Conservation (phyloP, 2,113 vertebrate species). For the Sisor rabdophorus region DNA sequence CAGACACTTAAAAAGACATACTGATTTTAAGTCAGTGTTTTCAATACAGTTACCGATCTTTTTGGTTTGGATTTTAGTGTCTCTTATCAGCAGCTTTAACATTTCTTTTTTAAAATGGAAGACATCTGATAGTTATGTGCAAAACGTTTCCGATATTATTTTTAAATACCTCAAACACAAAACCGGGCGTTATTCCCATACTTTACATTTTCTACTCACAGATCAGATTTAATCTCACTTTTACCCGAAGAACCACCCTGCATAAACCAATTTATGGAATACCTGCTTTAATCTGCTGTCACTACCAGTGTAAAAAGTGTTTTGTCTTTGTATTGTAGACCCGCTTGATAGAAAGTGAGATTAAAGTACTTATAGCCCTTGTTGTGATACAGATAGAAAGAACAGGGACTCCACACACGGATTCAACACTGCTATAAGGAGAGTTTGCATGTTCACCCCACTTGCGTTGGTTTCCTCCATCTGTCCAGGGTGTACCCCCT, state of each 20-base stretch:
- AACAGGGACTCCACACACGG: constrained; percentile 25
- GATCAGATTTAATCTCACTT: not conserved
- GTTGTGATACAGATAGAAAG: constrained; percentile 7
- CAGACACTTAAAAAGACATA: not conserved
- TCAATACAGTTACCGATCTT: not conserved
- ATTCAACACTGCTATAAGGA: constrained; percentile 22
- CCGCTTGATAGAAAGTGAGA: constrained; percentile 14
- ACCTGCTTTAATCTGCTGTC: not conserved
- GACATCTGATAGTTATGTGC: not conserved
- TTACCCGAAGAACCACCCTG: not conserved
- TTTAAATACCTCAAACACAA: not conserved
- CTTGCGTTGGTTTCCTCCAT: too few species aligned
- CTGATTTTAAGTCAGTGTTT: not conserved
- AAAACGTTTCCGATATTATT: not conserved
- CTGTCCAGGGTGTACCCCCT: too few species aligned
- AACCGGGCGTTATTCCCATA: too few species aligned
- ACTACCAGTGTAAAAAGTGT: constrained; percentile 32
- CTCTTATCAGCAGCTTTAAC: not conserved
- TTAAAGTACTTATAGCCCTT: constrained; percentile 24
- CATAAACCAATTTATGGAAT: constrained; percentile 2
- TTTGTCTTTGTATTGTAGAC: constrained; percentile 37
- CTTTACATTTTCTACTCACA: not conserved
- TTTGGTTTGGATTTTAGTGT: not conserved
- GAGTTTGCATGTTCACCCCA: too few species aligned
- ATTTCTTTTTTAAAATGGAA: not conserved